A percentile compares a stretch with the other conserved stretches of the same genome.
Conservation (phyloP, 1,140 invertebrate genomes). For the Hyles vespertilio region DNA sequence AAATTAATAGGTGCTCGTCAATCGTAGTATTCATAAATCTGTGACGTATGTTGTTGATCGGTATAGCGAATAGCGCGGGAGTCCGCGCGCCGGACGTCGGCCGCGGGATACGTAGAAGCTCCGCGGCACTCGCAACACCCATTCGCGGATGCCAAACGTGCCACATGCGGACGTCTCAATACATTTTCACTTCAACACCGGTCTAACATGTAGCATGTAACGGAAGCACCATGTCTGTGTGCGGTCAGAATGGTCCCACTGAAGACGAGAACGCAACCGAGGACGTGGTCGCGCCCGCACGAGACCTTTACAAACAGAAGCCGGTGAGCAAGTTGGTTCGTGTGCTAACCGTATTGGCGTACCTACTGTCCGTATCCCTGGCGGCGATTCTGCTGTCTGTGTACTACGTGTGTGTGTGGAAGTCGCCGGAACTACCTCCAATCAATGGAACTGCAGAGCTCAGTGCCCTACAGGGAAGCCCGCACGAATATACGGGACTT, state of each 20-base stretch:
- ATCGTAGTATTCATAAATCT: constrained; percentile 48
- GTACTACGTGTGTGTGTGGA: constrained; percentile 91
- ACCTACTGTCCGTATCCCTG: constrained; percentile 94
- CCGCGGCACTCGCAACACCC: constrained; percentile 44
- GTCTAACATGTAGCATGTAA: constrained; percentile 31
- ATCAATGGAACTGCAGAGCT: constrained; percentile 23
- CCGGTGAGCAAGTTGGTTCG: constrained; percentile 89
- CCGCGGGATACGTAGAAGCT: constrained; percentile 18
- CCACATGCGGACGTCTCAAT: constrained; percentile 31
- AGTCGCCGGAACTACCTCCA: constrained; percentile 76
- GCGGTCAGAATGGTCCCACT: constrained; percentile 44
- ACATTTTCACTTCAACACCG: constrained; percentile 20
- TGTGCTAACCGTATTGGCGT: constrained; percentile 94
- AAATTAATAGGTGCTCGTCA: constrained; percentile 35
- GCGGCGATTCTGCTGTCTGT: constrained; percentile 93
- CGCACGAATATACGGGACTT: too few species aligned
- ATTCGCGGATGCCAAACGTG: constrained; percentile 43
- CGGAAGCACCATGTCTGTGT: constrained; percentile 48
- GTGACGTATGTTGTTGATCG: constrained; percentile 60
- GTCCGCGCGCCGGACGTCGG: constrained; percentile 40
- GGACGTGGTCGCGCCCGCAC: constrained; percentile 52
- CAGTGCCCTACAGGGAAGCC: neutral
- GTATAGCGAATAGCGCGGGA: constrained; percentile 43
- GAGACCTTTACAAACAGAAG: constrained; percentile 84
- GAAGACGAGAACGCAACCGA: constrained; percentile 44